Conservation (phyloP, 2,888 invertebrate species). For the Teleogryllus oceanicus region DNA sequence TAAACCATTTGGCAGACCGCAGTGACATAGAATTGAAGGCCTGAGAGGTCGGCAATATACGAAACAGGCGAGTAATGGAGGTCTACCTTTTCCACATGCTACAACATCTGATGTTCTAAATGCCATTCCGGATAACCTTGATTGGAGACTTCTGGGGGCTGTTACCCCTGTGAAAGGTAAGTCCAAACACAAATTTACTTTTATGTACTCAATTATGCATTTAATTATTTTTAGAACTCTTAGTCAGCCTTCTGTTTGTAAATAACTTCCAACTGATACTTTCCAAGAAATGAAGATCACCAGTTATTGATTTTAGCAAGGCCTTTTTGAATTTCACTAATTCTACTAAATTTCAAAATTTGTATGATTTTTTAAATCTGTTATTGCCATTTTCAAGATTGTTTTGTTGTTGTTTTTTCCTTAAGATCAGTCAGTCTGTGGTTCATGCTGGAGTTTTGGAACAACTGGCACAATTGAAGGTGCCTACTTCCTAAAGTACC, state of each 20-base stretch:
- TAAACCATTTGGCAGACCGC: constrained; percentile 87
- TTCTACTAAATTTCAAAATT: too few species aligned
- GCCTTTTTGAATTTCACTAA: too few species aligned
- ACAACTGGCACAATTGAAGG: constrained; percentile 92
- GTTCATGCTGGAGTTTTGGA: constrained; percentile 96
- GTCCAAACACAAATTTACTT: too few species aligned
- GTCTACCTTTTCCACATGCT: constrained; percentile 73
- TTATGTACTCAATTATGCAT: too few species aligned
- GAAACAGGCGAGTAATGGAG: constrained; percentile 64
- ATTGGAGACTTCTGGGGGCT: constrained; percentile 90
- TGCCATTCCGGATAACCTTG: constrained; percentile 69
- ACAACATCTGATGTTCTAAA: constrained; percentile 47
- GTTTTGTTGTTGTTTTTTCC: constrained; percentile 34
- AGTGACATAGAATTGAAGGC: constrained; percentile 72
- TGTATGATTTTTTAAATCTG: too few species aligned
- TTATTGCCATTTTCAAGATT: not conserved
- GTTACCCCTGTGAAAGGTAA: constrained; percentile 91
- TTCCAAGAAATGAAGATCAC: too few species aligned
- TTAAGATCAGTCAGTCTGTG: constrained; percentile 92
- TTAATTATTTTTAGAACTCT: too few species aligned
- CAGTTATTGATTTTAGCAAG: too few species aligned
- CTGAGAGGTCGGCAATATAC: constrained; percentile 66
- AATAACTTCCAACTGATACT: too few species aligned
- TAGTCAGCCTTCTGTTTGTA: too few species aligned
- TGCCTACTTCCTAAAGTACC: constrained; percentile 78